These are phyloP conservation scores for Lepus americanus DNA, from an alignment of 2,113 vertebrate species.

Conservation along the genomic window DNA sequence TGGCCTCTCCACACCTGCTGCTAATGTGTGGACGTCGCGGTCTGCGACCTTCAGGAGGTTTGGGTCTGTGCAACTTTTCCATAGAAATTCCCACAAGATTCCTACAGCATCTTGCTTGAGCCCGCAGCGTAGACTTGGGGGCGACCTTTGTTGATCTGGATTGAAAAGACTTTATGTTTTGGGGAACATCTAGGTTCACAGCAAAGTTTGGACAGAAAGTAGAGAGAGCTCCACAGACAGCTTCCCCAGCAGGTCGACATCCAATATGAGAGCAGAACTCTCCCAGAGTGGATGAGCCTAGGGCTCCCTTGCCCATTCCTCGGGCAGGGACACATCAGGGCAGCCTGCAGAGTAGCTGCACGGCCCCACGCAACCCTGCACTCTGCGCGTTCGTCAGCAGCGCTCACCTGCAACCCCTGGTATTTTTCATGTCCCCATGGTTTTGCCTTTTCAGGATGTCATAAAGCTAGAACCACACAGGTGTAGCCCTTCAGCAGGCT, in stretches of 20 bases:
- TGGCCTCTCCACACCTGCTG: fast-evolving
- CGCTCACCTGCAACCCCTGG: not conserved
- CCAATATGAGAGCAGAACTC: not conserved
- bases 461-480: not conserved
- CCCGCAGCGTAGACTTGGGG: not conserved
- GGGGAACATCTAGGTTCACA: not conserved
- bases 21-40: not conserved
- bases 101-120: not conserved
- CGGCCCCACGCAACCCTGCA: too few relatives aligned
- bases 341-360: not conserved
- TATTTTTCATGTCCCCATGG: not conserved
- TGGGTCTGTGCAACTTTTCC: not conserved
- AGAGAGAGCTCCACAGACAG: not conserved
- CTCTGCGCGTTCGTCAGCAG: not conserved
- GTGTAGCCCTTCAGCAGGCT: not conserved
- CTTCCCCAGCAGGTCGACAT: too few relatives aligned
- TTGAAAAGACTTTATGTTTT: not conserved
- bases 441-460: not conserved
- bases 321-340: not conserved
- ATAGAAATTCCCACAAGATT: not conserved
- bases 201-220: not conserved
- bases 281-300: not conserved
- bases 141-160: not conserved
- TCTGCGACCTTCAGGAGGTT: not conserved
- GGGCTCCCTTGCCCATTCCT: not conserved